Evolutionary conservation across 2,888 invertebrate species (phyloP).

Genomic region (Pecten maximus): DNA sequence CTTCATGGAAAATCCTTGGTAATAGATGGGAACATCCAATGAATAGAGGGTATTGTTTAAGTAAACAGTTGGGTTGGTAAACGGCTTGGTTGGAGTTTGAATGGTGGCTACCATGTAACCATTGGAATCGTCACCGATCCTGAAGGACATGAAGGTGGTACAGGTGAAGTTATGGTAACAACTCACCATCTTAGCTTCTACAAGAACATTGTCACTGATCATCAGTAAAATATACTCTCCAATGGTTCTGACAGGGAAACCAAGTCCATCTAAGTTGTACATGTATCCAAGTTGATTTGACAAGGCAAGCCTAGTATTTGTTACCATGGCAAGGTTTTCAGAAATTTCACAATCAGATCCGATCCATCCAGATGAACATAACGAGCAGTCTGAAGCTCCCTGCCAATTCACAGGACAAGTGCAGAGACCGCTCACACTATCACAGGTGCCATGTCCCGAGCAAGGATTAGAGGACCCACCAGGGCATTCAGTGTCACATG

Average conservation of each 20-base stretch:
- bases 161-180: conserved; percentile 71
- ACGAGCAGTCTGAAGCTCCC: conserved; percentile 62
- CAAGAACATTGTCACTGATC: conserved; percentile 58
- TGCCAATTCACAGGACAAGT: conserved; percentile 66
- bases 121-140: conserved; percentile 61
- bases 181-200: conserved; percentile 68
- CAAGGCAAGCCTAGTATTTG: conserved; percentile 48
- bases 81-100: conserved; percentile 52
- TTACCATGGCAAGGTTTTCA: conserved; percentile 39
- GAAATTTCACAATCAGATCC: conserved; percentile 66
- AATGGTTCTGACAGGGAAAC: conserved; percentile 56
- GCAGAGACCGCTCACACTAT: conserved; percentile 63
- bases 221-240: conserved; percentile 65
- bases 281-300: conserved; percentile 62
- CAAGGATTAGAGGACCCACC: conserved; percentile 67
- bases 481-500: conserved; percentile 68
- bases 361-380: conserved; percentile 67
- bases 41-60: conserved; percentile 53
- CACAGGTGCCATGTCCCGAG: conserved; percentile 69
- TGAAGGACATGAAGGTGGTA: conserved; percentile 61
- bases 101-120: conserved; percentile 65
- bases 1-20: conserved; percentile 61
- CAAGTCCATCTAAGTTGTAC: conserved; percentile 65
- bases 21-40: conserved; percentile 63
- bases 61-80: conserved; percentile 59